Base-by-base conservation (phyloP, 1,140 invertebrate genomes). In the Lethocerus indicus region DNA sequence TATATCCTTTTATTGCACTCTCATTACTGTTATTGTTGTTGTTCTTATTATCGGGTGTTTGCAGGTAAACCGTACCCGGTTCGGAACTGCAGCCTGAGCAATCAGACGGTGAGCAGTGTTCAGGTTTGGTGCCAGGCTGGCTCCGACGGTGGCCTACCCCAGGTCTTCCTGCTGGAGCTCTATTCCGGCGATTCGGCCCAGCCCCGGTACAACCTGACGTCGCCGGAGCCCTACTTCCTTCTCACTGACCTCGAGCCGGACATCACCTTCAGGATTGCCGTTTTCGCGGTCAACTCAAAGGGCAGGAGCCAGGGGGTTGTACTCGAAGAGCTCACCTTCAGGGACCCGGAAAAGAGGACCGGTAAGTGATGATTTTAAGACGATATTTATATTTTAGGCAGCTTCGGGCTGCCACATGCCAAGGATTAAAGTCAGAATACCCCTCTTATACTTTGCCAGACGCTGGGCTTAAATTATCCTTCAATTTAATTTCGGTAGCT, bases 141-240 rank as follows among this genome's bases (percentile, higher is more conserved):
- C 24, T 85, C 84, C 63, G 84, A 87, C 62, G 86, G 86, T n/a
- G 86, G 86, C 39, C 71, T 87, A 45, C 78, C 81, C 23, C 85
- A 88, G 65, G 70, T 70, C 53, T 87, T 87, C 62, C 64, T 83
- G 20, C 69, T 87, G n/a, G 82, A 87, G 62, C 71, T 87, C 7
- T 85, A 79, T 66, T 72, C 72, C 53, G 69, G 64, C 46, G 71
- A 65, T 50, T 74, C 64, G 54, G 62, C 42, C 24, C 60, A 66
- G 47, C 74, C 74, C 13, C 64, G 76, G 24, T 75, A 75, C 55
- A 84, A 82, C 63, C 64, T 83, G 25, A 75, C 79, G 1, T 58
- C 59, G 26, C 69, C 74, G n/a, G 76, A 79, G 2, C 63, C 70
- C 46, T 84, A 82, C 65, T 73, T 75, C 35, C 67, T 83, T 4